Percentiles rank a stretch among this genome's conserved stretches.
Conservation (phyloP, 1,140 invertebrate genomes). For the Drosophila bifasciata region DNA sequence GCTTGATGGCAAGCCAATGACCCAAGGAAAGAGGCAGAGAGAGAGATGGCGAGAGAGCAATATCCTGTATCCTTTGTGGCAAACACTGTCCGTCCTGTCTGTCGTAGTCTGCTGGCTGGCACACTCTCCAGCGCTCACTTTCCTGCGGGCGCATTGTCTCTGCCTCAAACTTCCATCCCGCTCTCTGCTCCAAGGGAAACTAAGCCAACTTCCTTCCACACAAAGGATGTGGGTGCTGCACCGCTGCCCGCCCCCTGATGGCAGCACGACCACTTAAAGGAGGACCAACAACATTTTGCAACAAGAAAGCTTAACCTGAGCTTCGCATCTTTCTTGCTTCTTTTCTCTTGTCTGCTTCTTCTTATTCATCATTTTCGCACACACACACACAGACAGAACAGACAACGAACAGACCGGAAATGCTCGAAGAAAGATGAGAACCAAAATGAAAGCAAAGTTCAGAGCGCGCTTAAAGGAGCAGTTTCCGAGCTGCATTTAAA, state of each 20-base stretch:
- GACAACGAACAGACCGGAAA: slow-evolving; percentile 56
- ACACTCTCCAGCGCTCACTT: slow-evolving; percentile 51
- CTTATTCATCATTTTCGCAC: slow-evolving; percentile 42
- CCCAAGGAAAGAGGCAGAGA: slow-evolving; percentile 35
- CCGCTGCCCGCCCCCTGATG: slow-evolving; percentile 21
- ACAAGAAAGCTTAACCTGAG: slow-evolving; percentile 27
- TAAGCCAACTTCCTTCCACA: slow-evolving; percentile 47
- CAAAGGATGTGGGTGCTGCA: slow-evolving; percentile 50
- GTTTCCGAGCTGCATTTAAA: slow-evolving; percentile 59
- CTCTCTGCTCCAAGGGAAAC: background rate
- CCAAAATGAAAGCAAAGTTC: slow-evolving; percentile 52
- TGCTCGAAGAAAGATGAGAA: slow-evolving; percentile 38
- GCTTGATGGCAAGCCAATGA: slow-evolving; percentile 54
- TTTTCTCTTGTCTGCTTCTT: background rate
- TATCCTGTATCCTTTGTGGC: slow-evolving; percentile 58
- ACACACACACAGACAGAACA: background rate
- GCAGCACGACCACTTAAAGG: slow-evolving; percentile 33
- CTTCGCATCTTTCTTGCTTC: slow-evolving; percentile 23
- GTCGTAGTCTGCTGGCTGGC: slow-evolving; percentile 7
- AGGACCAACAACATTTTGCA: slow-evolving; percentile 36
- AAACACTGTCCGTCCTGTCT: slow-evolving; percentile 16
- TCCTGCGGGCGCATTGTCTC: slow-evolving; percentile 63
- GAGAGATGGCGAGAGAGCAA: slow-evolving; percentile 25
- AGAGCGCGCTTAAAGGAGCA: slow-evolving; percentile 66
- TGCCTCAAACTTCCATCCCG: slow-evolving; percentile 10